A percentile compares a stretch with the other conserved stretches of the same genome.
Conservation (phyloP, 2,113 vertebrate species). For the Agelaius phoeniceus region DNA sequence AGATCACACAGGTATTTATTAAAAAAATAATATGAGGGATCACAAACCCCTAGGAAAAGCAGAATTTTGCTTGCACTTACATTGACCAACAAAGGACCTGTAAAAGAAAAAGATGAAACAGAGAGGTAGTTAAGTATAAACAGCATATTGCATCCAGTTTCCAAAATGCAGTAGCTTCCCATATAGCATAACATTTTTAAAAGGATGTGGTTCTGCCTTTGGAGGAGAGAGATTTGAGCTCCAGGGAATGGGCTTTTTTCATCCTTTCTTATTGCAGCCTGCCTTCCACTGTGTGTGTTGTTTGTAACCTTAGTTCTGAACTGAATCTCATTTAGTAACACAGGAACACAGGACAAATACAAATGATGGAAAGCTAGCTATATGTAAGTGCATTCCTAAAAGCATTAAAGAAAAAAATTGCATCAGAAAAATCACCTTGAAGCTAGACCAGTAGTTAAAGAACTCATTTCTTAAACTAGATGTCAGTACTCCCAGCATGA, state of each 20-base stretch:
- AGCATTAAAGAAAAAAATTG: not conserved
- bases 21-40: not conserved
- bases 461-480: not conserved
- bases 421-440: not conserved
- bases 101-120: not conserved
- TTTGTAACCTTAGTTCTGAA: slow-evolving; percentile 19
- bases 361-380: not conserved
- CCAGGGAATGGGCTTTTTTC: not conserved
- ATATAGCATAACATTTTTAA: not conserved
- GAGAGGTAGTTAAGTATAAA: not conserved
- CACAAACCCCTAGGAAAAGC: not conserved
- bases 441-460: not conserved
- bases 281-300: not conserved
- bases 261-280: not conserved
- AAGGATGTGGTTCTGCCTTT: not conserved
- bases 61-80: not conserved
- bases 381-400: not conserved
- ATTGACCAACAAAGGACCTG: not conserved
- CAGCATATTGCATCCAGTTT: not conserved
- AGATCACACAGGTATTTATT: not conserved
- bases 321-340: slow-evolving; percentile 20
- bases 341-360: slow-evolving; percentile 2
- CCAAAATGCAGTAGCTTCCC: not conserved
- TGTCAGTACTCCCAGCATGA: not conserved
- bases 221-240: not conserved